Conservation (phyloP, 1,140 invertebrate species). For the Cotesia vestalis region DNA sequence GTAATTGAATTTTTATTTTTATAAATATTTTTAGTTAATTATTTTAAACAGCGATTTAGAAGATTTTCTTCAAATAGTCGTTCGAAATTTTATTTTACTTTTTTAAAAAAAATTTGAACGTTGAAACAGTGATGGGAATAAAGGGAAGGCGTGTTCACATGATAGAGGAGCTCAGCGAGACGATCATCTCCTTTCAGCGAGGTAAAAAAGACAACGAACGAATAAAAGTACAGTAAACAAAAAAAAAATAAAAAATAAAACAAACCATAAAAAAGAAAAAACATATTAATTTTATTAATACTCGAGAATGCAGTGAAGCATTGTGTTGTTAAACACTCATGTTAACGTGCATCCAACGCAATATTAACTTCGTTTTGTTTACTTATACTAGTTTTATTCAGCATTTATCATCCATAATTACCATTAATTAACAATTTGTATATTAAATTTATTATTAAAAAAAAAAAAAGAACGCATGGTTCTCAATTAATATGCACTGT, state of each 20-base stretch:
- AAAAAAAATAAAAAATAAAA: slow-evolving; percentile 24
- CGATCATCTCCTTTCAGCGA: slow-evolving; percentile 98
- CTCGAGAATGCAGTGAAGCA: background rate
- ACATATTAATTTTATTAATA: background rate
- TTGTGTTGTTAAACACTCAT: background rate
- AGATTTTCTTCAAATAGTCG: background rate
- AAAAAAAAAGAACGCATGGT: too few relatives aligned
- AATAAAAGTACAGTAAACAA: slow-evolving; percentile 21
- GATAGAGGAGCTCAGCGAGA: slow-evolving; percentile 97
- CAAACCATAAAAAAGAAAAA: slow-evolving; percentile 27
- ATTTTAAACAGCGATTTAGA: background rate
- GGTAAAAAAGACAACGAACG: slow-evolving; percentile 72
- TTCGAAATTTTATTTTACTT: slow-evolving; percentile 10
- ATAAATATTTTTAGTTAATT: slow-evolving; percentile 26
- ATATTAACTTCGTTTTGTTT: slow-evolving; percentile 25
- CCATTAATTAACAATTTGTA: too few relatives aligned
- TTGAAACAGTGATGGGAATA: slow-evolving; percentile 93
- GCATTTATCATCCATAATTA: slow-evolving; percentile 13
- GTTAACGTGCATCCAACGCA: slow-evolving; percentile 20
- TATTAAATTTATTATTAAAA: too few relatives aligned
- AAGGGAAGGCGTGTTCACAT: slow-evolving; percentile 95
- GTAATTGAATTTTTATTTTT: slow-evolving; percentile 65
- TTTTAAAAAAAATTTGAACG: slow-evolving; percentile 54
- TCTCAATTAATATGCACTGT: too few relatives aligned
- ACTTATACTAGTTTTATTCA: slow-evolving; percentile 18